Conservation (phyloP, 2,113 vertebrate species). For the Peromyscus leucopus region DNA sequence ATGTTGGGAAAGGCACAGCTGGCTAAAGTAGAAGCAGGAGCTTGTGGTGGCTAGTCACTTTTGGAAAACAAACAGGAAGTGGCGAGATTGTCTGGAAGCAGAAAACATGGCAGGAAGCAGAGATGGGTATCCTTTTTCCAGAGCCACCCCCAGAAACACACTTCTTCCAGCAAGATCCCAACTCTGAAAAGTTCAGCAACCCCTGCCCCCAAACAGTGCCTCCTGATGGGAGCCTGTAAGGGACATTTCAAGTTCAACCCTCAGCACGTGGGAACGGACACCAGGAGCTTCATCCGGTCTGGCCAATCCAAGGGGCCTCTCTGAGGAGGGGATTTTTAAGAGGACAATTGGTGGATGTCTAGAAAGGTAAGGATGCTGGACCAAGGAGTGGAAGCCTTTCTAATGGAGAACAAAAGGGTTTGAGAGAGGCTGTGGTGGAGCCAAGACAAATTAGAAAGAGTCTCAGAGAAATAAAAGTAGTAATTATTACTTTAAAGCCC, state of each 20-base stretch:
- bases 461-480: conserved; percentile 71
- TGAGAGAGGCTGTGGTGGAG: neutral
- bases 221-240: neutral
- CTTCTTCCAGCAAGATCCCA: neutral
- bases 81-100: neutral
- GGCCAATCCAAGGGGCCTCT: neutral
- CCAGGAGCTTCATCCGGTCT: too few species aligned
- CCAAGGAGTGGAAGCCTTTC: neutral
- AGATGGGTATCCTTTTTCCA: neutral
- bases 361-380: neutral
- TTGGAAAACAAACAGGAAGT: neutral
- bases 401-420: neutral
- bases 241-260: neutral
- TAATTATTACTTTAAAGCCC: conserved; percentile 71
- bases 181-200: neutral
- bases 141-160: neutral
- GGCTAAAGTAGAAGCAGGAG: neutral
- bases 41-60: neutral
- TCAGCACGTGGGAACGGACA: too few species aligned
- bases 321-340: neutral
- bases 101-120: neutral
- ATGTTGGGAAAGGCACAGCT: neutral
- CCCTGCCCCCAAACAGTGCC: neutral
- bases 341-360: neutral
- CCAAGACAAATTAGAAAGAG: conserved; percentile 78